Percentiles rank a stretch among this genome's conserved stretches.
Evolutionary conservation across 2,113 vertebrate genomes (phyloP).

Genomic region (Psammodynastes pulverulentus): DNA sequence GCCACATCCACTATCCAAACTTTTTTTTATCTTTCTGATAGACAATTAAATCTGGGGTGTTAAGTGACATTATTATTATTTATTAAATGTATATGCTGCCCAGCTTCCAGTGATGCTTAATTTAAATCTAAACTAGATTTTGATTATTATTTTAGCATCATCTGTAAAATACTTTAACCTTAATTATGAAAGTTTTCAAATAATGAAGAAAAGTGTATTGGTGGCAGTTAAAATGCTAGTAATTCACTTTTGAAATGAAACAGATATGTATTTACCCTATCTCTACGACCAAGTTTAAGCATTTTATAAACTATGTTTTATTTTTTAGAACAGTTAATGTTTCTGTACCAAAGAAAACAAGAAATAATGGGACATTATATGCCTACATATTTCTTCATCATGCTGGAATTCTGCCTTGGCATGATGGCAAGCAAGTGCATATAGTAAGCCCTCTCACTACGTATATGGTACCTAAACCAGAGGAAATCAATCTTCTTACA

Average conservation of each 20-base stretch:
- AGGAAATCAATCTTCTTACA: conserved; percentile 89
- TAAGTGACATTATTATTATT: background rate
- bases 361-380: conserved; percentile 92
- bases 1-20: background rate
- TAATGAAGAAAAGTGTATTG: background rate
- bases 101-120: background rate
- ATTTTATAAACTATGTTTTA: conserved; percentile 18
- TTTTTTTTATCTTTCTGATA: background rate
- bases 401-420: conserved; percentile 84
- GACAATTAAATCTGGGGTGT: background rate
- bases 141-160: background rate
- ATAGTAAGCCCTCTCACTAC: conserved; percentile 91
- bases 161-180: background rate
- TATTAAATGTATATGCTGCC: background rate
- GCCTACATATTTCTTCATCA: conserved; percentile 93
- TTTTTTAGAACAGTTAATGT: conserved; percentile 86
- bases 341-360: conserved; percentile 91
- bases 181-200: background rate
- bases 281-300: background rate
- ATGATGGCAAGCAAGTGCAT: conserved; percentile 88
- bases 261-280: accelerated
- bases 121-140: background rate
- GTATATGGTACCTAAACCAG: conserved; percentile 90
- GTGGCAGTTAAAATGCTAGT: background rate
- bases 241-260: background rate